Evolutionary conservation across 2,113 vertebrate genomes (phyloP), one percentile per base, ranked within the genome.

Genomic region (Panurus biarmicus): DNA sequence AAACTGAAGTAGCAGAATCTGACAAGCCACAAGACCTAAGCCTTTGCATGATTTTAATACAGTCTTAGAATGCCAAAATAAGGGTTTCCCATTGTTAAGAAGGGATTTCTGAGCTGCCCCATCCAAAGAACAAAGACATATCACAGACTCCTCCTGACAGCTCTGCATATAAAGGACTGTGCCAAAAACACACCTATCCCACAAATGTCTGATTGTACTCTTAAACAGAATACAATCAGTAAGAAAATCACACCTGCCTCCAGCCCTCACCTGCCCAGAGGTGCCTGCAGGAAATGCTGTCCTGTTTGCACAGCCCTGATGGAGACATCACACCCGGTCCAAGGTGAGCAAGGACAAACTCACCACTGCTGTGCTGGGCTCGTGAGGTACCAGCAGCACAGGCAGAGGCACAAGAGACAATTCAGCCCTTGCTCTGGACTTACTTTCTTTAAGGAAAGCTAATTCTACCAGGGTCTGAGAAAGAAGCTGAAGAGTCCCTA

Each of bases 231-330:
- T 3, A 22, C 33, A 51, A 22, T 28, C 62, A 51, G 45, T 1
- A 2, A 25, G 74, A 19, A 40, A 61, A 44, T 9, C 69, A n/a
- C n/a, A 26, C 19, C 31, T 4, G 54, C 7, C 10, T 35, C 31
- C 47, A 45, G 48, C 22, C 19, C 62, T 5, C 47, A 51, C 26
- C 75, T 33, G 71, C 58, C 53, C 5, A 1, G 44, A 35, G 60
- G 40, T 2, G 3, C n/a, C 70, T 58, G 81, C 69, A 61, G 80
- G 62, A 44, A 71, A 38, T 7, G 7, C 29, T 5, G 57, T 0
- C 0, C 58, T 38, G 69, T 58, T n/a, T 20, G 88, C 50, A 29
- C 28, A 60, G 50, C 45, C 2, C 0, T 4, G 28, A 14, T 57
- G 3, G 12, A 35, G 38, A 36, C 54, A 50, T 26, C 42, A 9